These are phyloP conservation scores for Physella acuta DNA, from an alignment of 1,140 invertebrate species.

Conservation along the genomic window DNA sequence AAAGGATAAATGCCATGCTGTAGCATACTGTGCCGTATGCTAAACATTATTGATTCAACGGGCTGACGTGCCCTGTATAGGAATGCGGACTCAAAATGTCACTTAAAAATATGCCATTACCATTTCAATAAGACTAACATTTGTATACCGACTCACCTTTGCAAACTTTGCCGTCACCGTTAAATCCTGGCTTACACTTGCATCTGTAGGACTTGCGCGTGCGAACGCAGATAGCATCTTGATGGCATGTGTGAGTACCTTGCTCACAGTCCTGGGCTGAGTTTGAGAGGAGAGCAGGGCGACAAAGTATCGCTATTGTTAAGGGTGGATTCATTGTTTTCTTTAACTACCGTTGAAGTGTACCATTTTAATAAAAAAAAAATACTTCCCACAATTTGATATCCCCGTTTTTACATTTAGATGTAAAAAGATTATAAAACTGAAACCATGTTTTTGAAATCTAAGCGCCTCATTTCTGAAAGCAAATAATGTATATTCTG, in stretches of 20 bases:
- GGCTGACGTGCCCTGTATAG: too few species aligned
- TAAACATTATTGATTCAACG: too few species aligned
- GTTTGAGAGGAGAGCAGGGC: neutral
- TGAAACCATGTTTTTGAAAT: too few species aligned
- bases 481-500: too few species aligned
- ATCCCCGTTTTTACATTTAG: too few species aligned
- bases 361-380: neutral
- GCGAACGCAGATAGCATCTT: conserved; percentile 49
- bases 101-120: too few species aligned
- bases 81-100: too few species aligned
- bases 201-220: conserved; percentile 46
- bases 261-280: conserved; percentile 45
- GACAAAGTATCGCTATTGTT: neutral
- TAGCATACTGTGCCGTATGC: too few species aligned
- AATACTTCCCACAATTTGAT: neutral
- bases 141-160: conserved; percentile 64
- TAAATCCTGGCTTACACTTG: conserved; percentile 64
- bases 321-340: neutral
- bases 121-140: too few species aligned
- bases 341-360: neutral
- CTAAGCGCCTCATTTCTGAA: too few species aligned
- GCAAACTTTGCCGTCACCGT: conserved; percentile 67
- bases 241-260: conserved; percentile 47
- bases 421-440: too few species aligned
- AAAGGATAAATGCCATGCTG: too few species aligned